phyloP scores from a whole-genome alignment of 2,888 invertebrate species.

The Epsilonema sp. region DNA sequence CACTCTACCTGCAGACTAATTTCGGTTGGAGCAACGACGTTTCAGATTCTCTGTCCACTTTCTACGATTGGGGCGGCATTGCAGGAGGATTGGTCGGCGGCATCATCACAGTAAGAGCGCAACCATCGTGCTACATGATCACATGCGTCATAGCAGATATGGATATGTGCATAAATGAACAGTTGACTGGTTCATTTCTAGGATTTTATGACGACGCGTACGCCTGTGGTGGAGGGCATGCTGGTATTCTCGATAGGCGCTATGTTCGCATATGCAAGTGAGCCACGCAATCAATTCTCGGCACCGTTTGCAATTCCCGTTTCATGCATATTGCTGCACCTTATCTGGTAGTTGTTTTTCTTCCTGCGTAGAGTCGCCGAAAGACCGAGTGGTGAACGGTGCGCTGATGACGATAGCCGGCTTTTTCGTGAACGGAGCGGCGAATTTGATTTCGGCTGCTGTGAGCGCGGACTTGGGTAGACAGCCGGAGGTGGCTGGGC shows the following conservation, averaged over 20 bases:
- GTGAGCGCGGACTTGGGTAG: conserved; percentile 35
- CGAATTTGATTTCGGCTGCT: conserved; percentile 34
- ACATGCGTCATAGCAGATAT: too few species aligned
- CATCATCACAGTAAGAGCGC: conserved; percentile 12
- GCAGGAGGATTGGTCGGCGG: conserved; percentile 23
- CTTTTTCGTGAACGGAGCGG: conserved; percentile 32
- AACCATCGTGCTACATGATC: neutral
- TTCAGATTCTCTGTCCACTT: conserved; percentile 33
- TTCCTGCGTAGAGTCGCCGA: conserved; percentile 25
- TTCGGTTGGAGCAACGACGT: conserved; percentile 26
- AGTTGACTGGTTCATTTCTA: conserved; percentile 4
- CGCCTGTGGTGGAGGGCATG: conserved; percentile 16
- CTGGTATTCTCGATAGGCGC: conserved; percentile 13
- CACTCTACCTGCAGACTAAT: conserved; percentile 29
- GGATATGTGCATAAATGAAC: neutral
- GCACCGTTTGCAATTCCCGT: too few species aligned
- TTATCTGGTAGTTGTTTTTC: too few species aligned
- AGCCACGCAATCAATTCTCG: too few species aligned
- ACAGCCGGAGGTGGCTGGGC: conserved; percentile 26
- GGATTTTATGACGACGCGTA: conserved; percentile 15
- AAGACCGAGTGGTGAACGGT: conserved; percentile 26
- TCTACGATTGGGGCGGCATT: conserved; percentile 36
- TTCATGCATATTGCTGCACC: too few species aligned
- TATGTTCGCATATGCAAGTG: conserved; percentile 13
- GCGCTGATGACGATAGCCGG: conserved; percentile 31